Conservation (phyloP, 2,888 invertebrate species). For the Perithous albicinctus region DNA sequence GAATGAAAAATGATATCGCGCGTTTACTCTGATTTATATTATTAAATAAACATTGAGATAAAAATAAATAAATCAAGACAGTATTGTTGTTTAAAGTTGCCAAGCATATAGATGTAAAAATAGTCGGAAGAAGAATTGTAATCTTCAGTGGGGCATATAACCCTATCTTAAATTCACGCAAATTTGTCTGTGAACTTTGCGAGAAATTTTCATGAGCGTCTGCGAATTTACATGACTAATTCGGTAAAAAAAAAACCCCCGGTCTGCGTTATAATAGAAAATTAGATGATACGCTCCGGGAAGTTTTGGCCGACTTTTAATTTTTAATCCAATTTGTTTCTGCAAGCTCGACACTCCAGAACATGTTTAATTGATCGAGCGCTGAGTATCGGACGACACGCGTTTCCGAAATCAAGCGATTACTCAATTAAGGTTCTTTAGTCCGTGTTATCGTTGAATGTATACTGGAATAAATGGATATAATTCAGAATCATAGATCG, state of each 20-base stretch:
- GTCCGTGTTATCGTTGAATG: not conserved
- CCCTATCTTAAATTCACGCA: constrained; percentile 7
- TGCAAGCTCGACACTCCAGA: not conserved
- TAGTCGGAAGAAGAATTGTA: not conserved
- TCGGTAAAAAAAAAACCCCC: constrained; percentile 13
- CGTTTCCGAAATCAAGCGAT: not conserved
- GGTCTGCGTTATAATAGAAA: not conserved
- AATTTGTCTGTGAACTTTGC: not conserved
- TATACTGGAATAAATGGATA: not conserved
- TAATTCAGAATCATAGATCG: not conserved
- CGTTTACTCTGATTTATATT: not conserved
- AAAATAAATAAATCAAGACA: not conserved
- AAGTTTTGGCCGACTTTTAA: constrained; percentile 8
- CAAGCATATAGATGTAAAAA: not conserved
- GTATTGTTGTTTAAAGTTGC: not conserved
- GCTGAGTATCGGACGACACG: not conserved
- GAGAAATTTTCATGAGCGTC: constrained; percentile 4
- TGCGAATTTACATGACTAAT: constrained; percentile 26
- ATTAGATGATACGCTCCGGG: not conserved
- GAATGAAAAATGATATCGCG: not conserved
- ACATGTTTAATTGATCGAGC: not conserved
- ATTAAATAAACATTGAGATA: not conserved
- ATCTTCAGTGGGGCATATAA: not conserved
- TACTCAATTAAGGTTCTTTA: not conserved
- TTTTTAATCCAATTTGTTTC: not conserved